Percentiles rank a stretch among this genome's conserved stretches.
Evolutionary conservation across 1,140 invertebrate species (phyloP).

Genomic region (Danaus melanippus): DNA sequence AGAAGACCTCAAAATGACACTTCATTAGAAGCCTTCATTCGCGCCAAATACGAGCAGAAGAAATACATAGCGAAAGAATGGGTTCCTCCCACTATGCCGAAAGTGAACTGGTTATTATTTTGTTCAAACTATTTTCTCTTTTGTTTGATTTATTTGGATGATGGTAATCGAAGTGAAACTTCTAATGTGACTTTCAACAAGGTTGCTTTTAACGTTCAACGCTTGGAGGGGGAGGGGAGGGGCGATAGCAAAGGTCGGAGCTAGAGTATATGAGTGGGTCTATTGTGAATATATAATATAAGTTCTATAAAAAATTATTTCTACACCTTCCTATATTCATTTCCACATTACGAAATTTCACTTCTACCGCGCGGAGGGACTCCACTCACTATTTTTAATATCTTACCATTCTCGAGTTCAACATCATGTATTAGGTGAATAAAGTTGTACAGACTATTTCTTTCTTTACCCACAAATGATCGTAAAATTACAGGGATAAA

Average conservation of each 20-base stretch:
- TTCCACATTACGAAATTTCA: too few species aligned
- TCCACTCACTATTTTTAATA: conserved; percentile 1
- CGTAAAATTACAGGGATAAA: conserved; percentile 76
- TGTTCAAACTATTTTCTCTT: neutral
- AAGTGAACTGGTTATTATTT: conserved; percentile 79
- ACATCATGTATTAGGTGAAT: neutral
- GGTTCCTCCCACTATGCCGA: conserved; percentile 88
- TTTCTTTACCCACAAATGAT: too few species aligned
- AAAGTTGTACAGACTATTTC: neutral
- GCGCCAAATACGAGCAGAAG: conserved; percentile 98
- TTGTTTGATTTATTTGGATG: neutral
- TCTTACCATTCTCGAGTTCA: neutral
- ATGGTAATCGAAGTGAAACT: too few species aligned
- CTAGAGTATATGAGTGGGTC: too few species aligned
- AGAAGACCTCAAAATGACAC: conserved; percentile 95
- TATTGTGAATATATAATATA: too few species aligned
- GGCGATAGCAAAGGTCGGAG: too few species aligned
- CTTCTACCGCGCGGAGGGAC: too few species aligned
- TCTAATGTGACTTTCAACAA: too few species aligned
- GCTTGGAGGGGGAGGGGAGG: too few species aligned
- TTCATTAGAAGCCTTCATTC: conserved; percentile 93
- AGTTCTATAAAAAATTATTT: too few species aligned
- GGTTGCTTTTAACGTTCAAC: too few species aligned
- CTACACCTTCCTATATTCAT: too few species aligned
- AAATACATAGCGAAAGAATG: conserved; percentile 98